These are phyloP conservation scores for human (Homo sapiens) DNA, from an alignment of 2,113 vertebrate genomes.

Conservation along the genomic window GRCh38 chr14:65102501-65103000, in stretches of 20 bases:
- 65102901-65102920: conserved; percentile 52
- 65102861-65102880: conserved; percentile 75
- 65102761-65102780: neutral
- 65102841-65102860: conserved; percentile 77
- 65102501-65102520: conserved; percentile 78
- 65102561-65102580: conserved; percentile 65
- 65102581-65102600: conserved; percentile 65
- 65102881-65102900: conserved; percentile 9
- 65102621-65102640: neutral
- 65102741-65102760: conserved; percentile 8
- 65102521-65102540: conserved; percentile 81
- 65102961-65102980: conserved; percentile 49
- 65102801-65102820: conserved; percentile 77
- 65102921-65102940: conserved; percentile 67
- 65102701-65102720: conserved; percentile 46
- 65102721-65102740: too few species aligned
- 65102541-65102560: conserved; percentile 73
- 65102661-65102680: neutral
- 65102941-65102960: conserved; percentile 8
- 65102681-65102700: conserved; percentile 45
- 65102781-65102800: conserved; percentile 76
- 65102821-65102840: conserved; percentile 46
- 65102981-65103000: conserved; percentile 42
- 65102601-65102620: conserved; percentile 61
- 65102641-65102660: conserved; percentile 72